These are phyloP conservation scores for Lissonota sp. DNA, from an alignment of 2,888 invertebrate species.

Conservation along the genomic window DNA sequence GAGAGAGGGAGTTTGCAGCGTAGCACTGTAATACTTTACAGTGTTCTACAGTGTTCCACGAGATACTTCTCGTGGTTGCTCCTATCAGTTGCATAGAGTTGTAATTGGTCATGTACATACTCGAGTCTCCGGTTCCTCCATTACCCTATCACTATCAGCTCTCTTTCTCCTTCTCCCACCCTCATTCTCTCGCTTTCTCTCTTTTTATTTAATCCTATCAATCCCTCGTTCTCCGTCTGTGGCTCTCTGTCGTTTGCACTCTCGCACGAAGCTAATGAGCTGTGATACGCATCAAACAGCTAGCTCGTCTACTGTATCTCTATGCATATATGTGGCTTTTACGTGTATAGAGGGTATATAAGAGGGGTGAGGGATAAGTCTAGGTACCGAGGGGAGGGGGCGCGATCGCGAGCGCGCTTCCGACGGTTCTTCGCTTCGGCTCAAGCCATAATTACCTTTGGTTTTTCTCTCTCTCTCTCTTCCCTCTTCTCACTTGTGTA, in stretches of 20 bases:
- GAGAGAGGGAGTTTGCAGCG: neutral
- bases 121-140: conserved; percentile 44
- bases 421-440: conserved; percentile 69
- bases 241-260: conserved; percentile 79
- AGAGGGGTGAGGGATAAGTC: conserved; percentile 6
- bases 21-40: conserved; percentile 61
- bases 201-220: conserved; percentile 70
- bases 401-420: conserved; percentile 67
- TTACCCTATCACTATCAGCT: conserved; percentile 48
- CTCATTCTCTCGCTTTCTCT: conserved; percentile 29
- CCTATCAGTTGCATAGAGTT: conserved; percentile 82
- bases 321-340: conserved; percentile 1
- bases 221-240: conserved; percentile 68
- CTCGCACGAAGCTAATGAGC: conserved; percentile 81
- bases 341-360: neutral
- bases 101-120: conserved; percentile 81
- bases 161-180: conserved; percentile 44
- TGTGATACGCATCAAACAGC: conserved; percentile 82
- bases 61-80: conserved; percentile 79
- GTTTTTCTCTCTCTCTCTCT: conserved; percentile 2
- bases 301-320: conserved; percentile 54
- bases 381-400: conserved; percentile 47
- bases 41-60: too few relatives aligned
- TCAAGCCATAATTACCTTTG: conserved; percentile 62
- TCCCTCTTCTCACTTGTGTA: conserved; percentile 10